These are phyloP conservation scores for Drosophila repletoides DNA, from an alignment of 1,140 invertebrate species.

Conservation along the genomic window DNA sequence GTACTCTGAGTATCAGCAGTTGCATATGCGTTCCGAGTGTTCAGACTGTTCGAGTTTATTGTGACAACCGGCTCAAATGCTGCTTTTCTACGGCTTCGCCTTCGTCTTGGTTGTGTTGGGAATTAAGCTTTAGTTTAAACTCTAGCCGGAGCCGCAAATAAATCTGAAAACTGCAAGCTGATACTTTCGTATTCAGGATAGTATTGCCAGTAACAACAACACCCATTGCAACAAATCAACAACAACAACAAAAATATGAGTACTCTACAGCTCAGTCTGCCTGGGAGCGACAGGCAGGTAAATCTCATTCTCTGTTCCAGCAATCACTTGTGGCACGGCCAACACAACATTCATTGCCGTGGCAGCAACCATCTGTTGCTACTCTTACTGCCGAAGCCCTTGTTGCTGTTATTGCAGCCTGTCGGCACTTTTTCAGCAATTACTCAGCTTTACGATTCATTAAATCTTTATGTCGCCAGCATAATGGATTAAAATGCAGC, in stretches of 20 bases:
- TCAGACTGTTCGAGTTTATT: conserved; percentile 29
- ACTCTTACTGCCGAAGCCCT: background rate
- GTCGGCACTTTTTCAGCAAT: conserved; percentile 51
- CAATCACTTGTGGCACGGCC: conserved; percentile 9
- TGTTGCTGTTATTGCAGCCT: conserved; percentile 9
- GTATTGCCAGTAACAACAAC: conserved; percentile 28
- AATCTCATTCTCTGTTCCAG: conserved; percentile 11
- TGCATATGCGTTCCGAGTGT: conserved; percentile 23
- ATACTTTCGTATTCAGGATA: conserved; percentile 50
- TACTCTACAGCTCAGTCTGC: background rate
- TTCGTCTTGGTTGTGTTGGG: conserved; percentile 11
- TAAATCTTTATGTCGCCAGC: conserved; percentile 69
- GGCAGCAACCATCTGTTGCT: conserved; percentile 26
- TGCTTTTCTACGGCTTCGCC: conserved; percentile 50
- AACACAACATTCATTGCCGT: background rate
- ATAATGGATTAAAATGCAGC: conserved; percentile 71
- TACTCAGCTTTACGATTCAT: conserved; percentile 77
- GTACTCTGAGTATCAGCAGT: conserved; percentile 33
- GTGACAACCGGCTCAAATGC: conserved; percentile 47
- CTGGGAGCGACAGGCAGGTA: conserved; percentile 1
- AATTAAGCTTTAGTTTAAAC: conserved; percentile 5
- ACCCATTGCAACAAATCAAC: background rate
- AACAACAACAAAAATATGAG: background rate
- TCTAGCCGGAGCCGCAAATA: conserved; percentile 13
- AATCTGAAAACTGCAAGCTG: conserved; percentile 59